Evolutionary conservation across 2,113 vertebrate genomes (phyloP).

Genomic region (Pholis gunnellus): DNA sequence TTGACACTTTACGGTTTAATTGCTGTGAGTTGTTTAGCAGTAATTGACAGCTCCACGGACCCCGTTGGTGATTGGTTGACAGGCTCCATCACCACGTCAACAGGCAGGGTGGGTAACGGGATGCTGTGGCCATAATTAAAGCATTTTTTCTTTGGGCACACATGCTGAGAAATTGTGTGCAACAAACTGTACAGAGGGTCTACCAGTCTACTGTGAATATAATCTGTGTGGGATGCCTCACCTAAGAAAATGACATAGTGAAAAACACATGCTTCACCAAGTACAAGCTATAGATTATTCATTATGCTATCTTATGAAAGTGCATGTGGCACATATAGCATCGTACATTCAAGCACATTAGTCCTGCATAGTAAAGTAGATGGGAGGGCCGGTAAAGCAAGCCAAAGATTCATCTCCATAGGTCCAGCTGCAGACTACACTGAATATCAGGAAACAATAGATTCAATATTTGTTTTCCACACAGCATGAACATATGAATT

Average conservation of each 20-base stretch:
- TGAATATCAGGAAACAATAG: background rate
- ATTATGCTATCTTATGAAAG: slow-evolving; percentile 34
- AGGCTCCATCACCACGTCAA: background rate
- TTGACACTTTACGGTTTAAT: slow-evolving; percentile 9
- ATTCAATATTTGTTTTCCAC: background rate
- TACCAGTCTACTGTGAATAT: background rate
- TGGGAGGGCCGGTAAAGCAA: background rate
- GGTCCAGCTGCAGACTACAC: background rate
- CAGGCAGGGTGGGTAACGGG: background rate
- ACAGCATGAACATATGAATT: background rate
- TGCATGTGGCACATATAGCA: slow-evolving; percentile 27
- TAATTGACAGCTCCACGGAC: background rate
- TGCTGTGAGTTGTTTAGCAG: background rate
- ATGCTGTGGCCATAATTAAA: background rate
- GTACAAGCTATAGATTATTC: slow-evolving; percentile 60
- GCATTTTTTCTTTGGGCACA: background rate
- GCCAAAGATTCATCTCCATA: background rate
- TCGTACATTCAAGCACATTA: slow-evolving; percentile 34
- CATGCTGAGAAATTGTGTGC: background rate
- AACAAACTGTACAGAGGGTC: background rate
- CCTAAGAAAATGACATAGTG: background rate
- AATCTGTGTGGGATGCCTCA: background rate
- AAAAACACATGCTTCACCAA: slow-evolving; percentile 29
- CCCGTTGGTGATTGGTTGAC: background rate
- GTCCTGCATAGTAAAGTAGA: slow-evolving; percentile 14